These are phyloP conservation scores for Pipistrellus pygmaeus DNA, from an alignment of 2,797 vertebrate species.

Conservation along the genomic window DNA sequence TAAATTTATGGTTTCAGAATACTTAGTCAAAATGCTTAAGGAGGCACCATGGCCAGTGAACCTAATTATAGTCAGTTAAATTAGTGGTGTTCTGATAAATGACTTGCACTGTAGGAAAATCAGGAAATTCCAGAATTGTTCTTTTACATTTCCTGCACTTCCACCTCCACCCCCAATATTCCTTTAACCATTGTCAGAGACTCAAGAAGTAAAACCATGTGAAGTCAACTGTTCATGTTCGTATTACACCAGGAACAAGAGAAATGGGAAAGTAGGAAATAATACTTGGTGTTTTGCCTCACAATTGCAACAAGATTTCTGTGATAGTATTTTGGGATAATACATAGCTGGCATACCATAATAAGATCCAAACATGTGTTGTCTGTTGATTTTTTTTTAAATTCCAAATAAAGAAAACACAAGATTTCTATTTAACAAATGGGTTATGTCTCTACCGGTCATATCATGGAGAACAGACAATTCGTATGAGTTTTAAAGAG, in stretches of 20 bases:
- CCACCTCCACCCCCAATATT: neutral
- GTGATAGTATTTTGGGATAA: slow-evolving; percentile 29
- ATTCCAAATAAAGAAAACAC: neutral
- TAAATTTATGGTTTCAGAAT: slow-evolving; percentile 19
- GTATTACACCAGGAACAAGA: slow-evolving; percentile 25
- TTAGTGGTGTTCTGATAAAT: neutral
- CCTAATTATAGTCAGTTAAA: neutral
- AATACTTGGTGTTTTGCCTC: slow-evolving; percentile 35
- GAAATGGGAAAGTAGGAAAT: slow-evolving; percentile 52
- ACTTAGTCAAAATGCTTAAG: neutral
- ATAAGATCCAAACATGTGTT: neutral
- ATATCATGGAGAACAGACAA: neutral
- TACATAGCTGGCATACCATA: neutral
- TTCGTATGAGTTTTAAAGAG: neutral
- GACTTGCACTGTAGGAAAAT: slow-evolving; percentile 36
- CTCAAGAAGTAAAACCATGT: neutral
- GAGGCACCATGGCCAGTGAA: neutral
- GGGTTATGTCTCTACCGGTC: neutral
- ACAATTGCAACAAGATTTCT: slow-evolving; percentile 19
- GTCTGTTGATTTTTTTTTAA: slow-evolving; percentile 27
- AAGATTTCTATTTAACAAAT: slow-evolving; percentile 22
- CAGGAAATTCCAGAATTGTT: slow-evolving; percentile 59
- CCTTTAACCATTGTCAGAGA: slow-evolving; percentile 47
- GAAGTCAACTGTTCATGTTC: slow-evolving; percentile 51
- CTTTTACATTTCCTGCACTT: slow-evolving; percentile 54